A percentile compares a stretch with the other conserved stretches of the same genome.
These are phyloP conservation scores for Nasonovia ribisnigri DNA, from an alignment of 2,888 invertebrate genomes.

Conservation along the genomic window DNA sequence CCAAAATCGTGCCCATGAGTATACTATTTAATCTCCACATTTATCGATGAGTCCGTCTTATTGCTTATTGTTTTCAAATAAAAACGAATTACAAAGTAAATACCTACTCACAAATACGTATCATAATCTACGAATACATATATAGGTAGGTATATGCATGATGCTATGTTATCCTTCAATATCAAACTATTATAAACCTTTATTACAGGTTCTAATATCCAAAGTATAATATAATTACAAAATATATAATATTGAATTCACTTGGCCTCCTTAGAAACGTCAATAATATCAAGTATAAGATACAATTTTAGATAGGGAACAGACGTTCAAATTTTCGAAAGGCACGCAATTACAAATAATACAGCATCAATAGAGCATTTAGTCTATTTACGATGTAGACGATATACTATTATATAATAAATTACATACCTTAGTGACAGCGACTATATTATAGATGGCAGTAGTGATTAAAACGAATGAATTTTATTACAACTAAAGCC, in stretches of 20 bases:
- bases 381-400: not conserved
- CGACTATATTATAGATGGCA: not conserved
- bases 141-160: not conserved
- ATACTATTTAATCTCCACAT: not conserved
- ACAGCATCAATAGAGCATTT: not conserved
- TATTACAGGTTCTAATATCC: not conserved
- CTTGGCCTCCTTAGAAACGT: not conserved
- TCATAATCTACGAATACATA: not conserved
- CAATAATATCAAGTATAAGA: not conserved
- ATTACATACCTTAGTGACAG: not conserved
- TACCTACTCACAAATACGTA: not conserved
- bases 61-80: not conserved
- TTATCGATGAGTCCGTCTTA: not conserved
- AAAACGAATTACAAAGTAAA: not conserved
- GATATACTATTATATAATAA: not conserved
- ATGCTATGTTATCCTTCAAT: not conserved
- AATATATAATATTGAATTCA: not conserved
- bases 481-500: not conserved
- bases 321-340: not conserved
- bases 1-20: not conserved
- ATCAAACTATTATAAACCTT: not conserved
- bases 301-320: not conserved
- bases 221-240: not conserved
- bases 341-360: not conserved
- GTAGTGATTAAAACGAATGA: not conserved